Evolutionary conservation across 2,888 invertebrate species (phyloP).

Genomic region (Sceliomorpha sp.): DNA sequence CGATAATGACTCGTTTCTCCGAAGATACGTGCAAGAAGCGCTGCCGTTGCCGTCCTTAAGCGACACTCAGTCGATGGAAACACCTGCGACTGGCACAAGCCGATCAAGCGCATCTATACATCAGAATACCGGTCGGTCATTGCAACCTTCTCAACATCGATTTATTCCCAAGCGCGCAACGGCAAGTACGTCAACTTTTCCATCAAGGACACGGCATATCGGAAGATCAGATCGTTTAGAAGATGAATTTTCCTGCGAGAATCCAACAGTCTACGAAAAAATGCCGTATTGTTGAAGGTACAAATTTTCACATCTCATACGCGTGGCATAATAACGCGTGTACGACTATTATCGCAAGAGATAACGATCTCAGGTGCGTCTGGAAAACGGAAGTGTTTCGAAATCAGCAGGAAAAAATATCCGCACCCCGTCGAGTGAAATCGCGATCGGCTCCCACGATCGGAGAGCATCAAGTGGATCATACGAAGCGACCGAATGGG

Average conservation of each 20-base stretch:
- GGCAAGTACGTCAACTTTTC: conserved; percentile 1
- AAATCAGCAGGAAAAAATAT: conserved; percentile 37
- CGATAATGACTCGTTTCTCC: conserved; percentile 69
- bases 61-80: conserved; percentile 44
- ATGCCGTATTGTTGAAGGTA: too few species aligned
- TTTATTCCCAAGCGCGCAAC: conserved; percentile 7
- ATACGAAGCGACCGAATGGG: conserved; percentile 33
- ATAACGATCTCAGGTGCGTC: conserved; percentile 31
- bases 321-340: too few species aligned
- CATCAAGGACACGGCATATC: background rate
- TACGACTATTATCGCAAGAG: background rate
- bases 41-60: conserved; percentile 30
- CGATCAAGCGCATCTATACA: conserved; percentile 30
- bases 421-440: conserved; percentile 52
- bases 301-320: too few species aligned
- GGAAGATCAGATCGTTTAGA: background rate
- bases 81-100: conserved; percentile 43
- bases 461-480: conserved; percentile 48
- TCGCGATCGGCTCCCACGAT: conserved; percentile 58
- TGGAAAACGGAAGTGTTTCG: conserved; percentile 48
- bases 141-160: conserved; percentile 11
- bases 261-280: too few species aligned
- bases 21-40: conserved; percentile 59
- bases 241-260: too few species aligned
- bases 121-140: conserved; percentile 6